Base-by-base conservation (phyloP, 2,888 invertebrate genomes). In the Diplazon laetatorius region DNA sequence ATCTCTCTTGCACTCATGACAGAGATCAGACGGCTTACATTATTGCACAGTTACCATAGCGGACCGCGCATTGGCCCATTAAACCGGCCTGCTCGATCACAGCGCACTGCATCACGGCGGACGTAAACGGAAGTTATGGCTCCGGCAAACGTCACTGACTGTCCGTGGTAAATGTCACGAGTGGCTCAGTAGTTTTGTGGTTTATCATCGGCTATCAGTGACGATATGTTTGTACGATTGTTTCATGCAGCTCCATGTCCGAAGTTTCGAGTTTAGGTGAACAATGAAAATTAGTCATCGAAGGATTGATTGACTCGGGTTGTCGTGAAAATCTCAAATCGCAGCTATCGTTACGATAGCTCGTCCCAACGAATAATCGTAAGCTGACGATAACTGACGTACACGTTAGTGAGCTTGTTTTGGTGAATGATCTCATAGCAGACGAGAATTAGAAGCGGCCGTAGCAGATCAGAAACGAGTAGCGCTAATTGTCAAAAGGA, bases 401-500 rank as follows among this genome's bases (percentile, higher is more conserved):
- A 42, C 10, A 2, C 3, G 2, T 8, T 3, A 2, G 10, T 12
- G 42, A 4, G 42, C 2, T 59, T 59, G 37, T 59, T 59, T 22
- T 69, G 18, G 50, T 39, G 39, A 20, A 16, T 70, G 65, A 74
- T 60, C 65, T 70, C 71, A 69, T 50, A 77, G 30, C 62, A 57
- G 69, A 66, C 52, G 52, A 63, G 39, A 20, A 8, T 59, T 59
- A 8, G n/a, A 30, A 6, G 30, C 14, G 16, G 55, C 59, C 4
- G 3, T 30, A 8, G 2, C 6, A 55, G 25, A 30, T n/a, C 22
- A 1, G 10, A 10, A n/a, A 10, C 6, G 59, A 59, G 57, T 59
- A 71, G 66, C 69, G 50, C 50, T 73, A 52, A 60, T 60, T 66
- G 78, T 74, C 74, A 60, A 48, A 78, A 39, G n/a, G n/a, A 30